Evolutionary conservation across 2,797 vertebrate genomes (phyloP).

Genomic region (Sardinella longiceps): DNA sequence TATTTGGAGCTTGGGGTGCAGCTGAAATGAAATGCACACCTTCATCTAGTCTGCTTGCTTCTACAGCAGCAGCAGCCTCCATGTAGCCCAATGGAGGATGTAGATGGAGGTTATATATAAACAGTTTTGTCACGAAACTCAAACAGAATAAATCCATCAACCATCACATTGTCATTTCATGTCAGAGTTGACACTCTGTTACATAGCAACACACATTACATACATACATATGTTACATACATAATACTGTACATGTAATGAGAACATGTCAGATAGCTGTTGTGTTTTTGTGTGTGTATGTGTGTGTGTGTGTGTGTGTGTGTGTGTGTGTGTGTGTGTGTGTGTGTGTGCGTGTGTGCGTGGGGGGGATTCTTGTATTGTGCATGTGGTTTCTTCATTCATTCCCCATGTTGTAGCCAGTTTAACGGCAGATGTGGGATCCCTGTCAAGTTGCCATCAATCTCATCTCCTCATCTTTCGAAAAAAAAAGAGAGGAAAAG

Average conservation of each 20-base stretch:
- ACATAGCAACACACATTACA: no score
- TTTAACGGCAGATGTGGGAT: constrained; percentile 54
- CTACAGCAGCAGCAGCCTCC: neutral
- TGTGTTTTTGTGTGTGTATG: no score
- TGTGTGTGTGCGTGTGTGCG: no score
- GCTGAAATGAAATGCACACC: neutral
- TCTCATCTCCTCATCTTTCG: constrained; percentile 45
- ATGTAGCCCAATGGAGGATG: neutral
- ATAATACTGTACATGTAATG: neutral
- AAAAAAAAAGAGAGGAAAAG: neutral
- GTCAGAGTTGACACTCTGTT: no score
- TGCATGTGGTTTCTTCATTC: neutral
- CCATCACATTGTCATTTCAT: no score
- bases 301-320: constrained; percentile 31
- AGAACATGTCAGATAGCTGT: neutral
- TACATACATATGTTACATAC: neutral
- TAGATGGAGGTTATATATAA: no score
- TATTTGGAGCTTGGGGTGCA: neutral
- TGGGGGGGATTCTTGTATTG: no score
- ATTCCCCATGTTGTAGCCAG: constrained; percentile 3
- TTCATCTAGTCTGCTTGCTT: neutral
- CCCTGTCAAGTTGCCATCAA: constrained; percentile 49
- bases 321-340: no score
- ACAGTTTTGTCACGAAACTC: no score
- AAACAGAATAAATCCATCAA: no score